Evolutionary conservation across 2,113 vertebrate genomes (phyloP).

Genomic region (Leptocoma aspasia): DNA sequence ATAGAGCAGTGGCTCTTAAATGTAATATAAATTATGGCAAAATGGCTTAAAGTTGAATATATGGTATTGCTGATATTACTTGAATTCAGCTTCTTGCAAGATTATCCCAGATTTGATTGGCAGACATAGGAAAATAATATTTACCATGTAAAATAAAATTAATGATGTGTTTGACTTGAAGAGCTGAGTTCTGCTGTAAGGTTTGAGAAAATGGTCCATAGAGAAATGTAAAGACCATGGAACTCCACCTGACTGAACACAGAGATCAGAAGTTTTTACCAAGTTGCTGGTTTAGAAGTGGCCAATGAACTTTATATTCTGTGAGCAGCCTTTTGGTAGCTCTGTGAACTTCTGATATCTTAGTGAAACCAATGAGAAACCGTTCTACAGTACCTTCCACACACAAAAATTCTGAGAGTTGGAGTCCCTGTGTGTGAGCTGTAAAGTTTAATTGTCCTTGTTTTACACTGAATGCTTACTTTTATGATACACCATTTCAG

Average conservation of each 20-base stretch:
- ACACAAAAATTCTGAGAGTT: neutral
- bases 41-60: neutral
- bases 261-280: neutral
- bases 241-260: neutral
- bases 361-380: neutral
- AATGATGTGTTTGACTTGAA: neutral
- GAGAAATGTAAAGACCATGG: neutral
- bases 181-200: neutral
- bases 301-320: neutral
- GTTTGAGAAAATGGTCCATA: neutral
- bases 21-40: neutral
- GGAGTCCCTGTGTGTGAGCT: neutral
- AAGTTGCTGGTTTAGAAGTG: neutral
- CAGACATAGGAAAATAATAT: neutral
- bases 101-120: neutral
- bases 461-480: neutral
- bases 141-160: neutral
- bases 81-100: neutral
- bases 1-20: slow-evolving; percentile 9
- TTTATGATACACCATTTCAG: neutral
- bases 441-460: neutral
- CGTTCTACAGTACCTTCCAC: neutral
- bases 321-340: neutral
- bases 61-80: neutral
- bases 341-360: neutral